Evolutionary conservation across 2,113 vertebrate genomes (phyloP), one percentile per base, ranked within the genome.

Genomic region (Tonatia bakeri): DNA sequence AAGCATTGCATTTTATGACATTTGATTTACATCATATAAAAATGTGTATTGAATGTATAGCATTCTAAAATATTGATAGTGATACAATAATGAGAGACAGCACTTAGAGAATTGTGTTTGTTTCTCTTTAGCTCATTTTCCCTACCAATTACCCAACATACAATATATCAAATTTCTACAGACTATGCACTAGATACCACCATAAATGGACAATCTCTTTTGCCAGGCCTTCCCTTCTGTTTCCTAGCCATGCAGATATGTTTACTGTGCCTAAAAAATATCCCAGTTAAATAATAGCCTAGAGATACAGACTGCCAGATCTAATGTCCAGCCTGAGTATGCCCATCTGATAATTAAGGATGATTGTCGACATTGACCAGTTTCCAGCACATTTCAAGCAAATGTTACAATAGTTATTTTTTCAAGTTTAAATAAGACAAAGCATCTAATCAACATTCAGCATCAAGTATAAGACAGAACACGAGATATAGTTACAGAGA

Each of bases 81-180:
- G 6, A 24, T 38, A 33, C 7, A 52, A 3, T 56, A 8, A 28
- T 36, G 26, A 38, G 13, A 75, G n/a, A 0, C 20, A 77, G 15
- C 4, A 5, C 2, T 20, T n/a, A 43, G 33, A 14, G 5, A 69
- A 0, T 10, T 15, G 1, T 9, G 1, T 56, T 19, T 84, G 9
- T 0, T 12, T 52, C 28, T 26, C 7, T 67, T 65, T 22, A 70
- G 36, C 14, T 4, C 72, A 1, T n/a, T 77, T 8, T 31, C n/a
- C 5, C 17, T 28, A 73, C 10, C 12, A 36, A 16, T 36, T 81
- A 69, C 15, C 7, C 33, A 73, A 65, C 45, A 67, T 2, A 54
- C 7, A 31, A 4, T 56, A 72, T 67, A 40, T 64, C 22, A 45
- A 54, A 80, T 91, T 64, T 12, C 65, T 31, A 87, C 2, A 36